phyloP scores from a whole-genome alignment of 2,888 invertebrate species.

The Trachelus iudaicus region DNA sequence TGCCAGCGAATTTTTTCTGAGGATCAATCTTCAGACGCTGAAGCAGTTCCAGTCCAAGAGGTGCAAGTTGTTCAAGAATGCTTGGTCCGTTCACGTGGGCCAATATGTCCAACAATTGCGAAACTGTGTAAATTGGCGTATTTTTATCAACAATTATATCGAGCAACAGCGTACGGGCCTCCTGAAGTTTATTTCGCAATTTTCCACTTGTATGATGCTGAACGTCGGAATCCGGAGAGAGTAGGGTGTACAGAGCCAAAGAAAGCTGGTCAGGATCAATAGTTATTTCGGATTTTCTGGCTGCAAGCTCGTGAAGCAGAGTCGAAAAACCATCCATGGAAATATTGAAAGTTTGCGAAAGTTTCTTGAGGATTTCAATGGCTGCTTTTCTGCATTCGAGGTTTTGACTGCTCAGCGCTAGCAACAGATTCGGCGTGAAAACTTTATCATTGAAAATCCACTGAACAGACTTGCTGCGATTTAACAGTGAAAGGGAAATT shows the following conservation, averaged over 20 bases:
- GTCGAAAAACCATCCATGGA: conserved; percentile 43
- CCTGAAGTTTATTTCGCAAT: conserved; percentile 39
- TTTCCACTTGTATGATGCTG: conserved; percentile 40
- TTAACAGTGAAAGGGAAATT: conserved; percentile 63
- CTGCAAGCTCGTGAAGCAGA: conserved; percentile 67
- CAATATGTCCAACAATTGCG: conserved; percentile 67
- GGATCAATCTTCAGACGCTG: conserved; percentile 49
- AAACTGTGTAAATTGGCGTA: conserved; percentile 67
- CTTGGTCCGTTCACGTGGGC: conserved; percentile 66
- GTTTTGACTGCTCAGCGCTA: conserved; percentile 71
- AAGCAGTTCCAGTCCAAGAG: conserved; percentile 53
- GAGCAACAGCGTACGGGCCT: conserved; percentile 48
- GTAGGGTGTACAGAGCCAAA: conserved; percentile 72
- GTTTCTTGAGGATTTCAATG: conserved; percentile 68
- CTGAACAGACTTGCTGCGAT: conserved; percentile 40
- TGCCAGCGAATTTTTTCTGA: conserved; percentile 46
- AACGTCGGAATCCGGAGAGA: conserved; percentile 70
- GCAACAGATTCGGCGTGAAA: conserved; percentile 68
- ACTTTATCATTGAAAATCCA: conserved; percentile 52
- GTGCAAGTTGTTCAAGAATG: conserved; percentile 64
- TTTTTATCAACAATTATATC: conserved; percentile 59
- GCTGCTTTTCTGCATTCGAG: conserved; percentile 70
- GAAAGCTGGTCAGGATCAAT: conserved; percentile 77
- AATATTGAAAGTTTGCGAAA: conserved; percentile 64
- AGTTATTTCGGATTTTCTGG: conserved; percentile 71